Base-by-base conservation (phyloP, 2,797 vertebrate genomes). In the Poecilia velifera region DNA sequence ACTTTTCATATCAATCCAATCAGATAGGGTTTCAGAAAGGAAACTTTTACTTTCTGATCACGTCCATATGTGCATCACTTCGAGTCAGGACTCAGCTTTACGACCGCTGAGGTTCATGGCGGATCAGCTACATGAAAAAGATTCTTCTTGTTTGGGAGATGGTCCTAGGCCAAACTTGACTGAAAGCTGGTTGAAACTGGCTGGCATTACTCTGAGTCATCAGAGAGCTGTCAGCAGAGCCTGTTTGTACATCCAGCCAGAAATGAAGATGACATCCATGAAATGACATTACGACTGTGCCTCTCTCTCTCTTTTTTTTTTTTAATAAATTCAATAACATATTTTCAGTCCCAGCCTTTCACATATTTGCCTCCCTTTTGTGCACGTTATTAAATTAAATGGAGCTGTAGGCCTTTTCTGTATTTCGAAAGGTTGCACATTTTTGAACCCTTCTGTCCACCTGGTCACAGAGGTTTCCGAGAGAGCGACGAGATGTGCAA, bases 401-500 rank as follows among this genome's bases (percentile, higher is more conserved):
- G 31, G 73, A 64, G 73, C 16, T 49, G 31, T 78, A 84, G 72
- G 55, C 76, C n/a, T 51, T 74, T 73, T 76, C 78, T 89, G 90
- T 75, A 49, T 80, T 43, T 28, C 53, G 79, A 76, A 80, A 90
- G 85, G 77, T 90, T 88, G 77, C 82, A 77, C 55, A 34, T 76
- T 89, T 90, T 90, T 89, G 73, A 87, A 86, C 82, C 73, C 77
- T 83, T 79, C 80, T 81, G 88, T 76, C 80, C 71, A 84, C 85
- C 86, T 80, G 76, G 72, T 74, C 22, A 43, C 28, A 28, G 39
- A 84, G 31, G 74, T 77, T 88, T 53, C 90, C 80, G 72, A 80
- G 89, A 88, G 81, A 53, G 57, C 71, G 79, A 79, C 80, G n/a
- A 62, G 76, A 46, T 86, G 86, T 91, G 90, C 86, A 90, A 93